Conservation (phyloP, 2,888 invertebrate species). For the Drosophila macrospina region DNA sequence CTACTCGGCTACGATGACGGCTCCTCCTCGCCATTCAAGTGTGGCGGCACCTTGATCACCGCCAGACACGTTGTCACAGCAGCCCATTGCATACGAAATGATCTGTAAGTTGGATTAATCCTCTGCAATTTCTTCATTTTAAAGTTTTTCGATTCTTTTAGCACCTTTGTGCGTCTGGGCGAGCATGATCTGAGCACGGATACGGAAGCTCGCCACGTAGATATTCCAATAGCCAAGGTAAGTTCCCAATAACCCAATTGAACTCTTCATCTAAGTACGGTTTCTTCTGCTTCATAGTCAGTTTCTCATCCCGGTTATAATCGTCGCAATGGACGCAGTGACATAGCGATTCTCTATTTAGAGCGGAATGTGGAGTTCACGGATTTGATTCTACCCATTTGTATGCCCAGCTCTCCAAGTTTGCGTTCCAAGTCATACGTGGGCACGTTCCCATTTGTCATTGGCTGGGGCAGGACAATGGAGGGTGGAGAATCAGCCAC, state of each 20-base stretch:
- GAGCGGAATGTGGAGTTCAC: slow-evolving; percentile 87
- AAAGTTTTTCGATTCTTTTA: slow-evolving; percentile 21
- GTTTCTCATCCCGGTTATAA: slow-evolving; percentile 78
- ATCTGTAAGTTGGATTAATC: slow-evolving; percentile 73
- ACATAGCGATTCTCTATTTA: slow-evolving; percentile 91
- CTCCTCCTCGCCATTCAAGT: slow-evolving; percentile 82
- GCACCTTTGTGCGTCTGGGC: slow-evolving; percentile 88
- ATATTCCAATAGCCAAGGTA: slow-evolving; percentile 87
- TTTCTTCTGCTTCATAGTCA: slow-evolving; percentile 48
- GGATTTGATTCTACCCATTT: slow-evolving; percentile 89
- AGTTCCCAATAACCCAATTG: slow-evolving; percentile 33
- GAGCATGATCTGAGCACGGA: slow-evolving; percentile 90
- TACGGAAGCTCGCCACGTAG: slow-evolving; percentile 87
- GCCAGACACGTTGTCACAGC: slow-evolving; percentile 89
- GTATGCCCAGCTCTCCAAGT: slow-evolving; percentile 88
- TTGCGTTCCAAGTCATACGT: slow-evolving; percentile 87
- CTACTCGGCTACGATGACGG: slow-evolving; percentile 89
- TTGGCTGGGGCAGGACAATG: slow-evolving; percentile 87
- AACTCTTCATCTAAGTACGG: not conserved
- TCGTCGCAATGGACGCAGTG: slow-evolving; percentile 87
- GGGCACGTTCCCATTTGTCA: slow-evolving; percentile 88
- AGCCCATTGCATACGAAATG: slow-evolving; percentile 81
- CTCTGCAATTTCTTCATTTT: not conserved
- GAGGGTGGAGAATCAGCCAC: slow-evolving; percentile 88
- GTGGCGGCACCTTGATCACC: slow-evolving; percentile 86